These are phyloP conservation scores for Apamea anceps DNA, from an alignment of 2,888 invertebrate genomes.

Conservation along the genomic window DNA sequence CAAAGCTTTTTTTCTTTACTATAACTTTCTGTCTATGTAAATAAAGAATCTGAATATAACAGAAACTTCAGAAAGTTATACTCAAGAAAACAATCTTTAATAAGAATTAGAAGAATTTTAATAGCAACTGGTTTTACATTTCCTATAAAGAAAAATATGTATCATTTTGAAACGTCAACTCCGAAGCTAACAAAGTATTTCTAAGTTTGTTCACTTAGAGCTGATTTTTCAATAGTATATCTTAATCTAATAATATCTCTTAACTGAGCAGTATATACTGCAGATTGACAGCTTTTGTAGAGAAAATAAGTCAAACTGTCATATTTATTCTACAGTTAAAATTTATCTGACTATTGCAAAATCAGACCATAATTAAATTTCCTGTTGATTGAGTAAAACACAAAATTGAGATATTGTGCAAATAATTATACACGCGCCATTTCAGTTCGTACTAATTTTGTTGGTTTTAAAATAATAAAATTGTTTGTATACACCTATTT, in stretches of 20 bases:
- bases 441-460: conserved; percentile 10
- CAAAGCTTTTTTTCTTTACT: not conserved
- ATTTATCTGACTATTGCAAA: too few relatives aligned
- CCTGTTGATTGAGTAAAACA: conserved; percentile 8
- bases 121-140: not conserved
- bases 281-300: too few relatives aligned
- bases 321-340: too few relatives aligned
- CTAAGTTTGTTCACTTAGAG: not conserved
- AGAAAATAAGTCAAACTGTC: too few relatives aligned
- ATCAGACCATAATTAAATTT: not conserved
- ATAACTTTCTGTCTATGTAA: not conserved
- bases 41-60: too few relatives aligned
- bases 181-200: not conserved
- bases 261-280: too few relatives aligned
- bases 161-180: not conserved
- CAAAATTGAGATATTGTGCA: conserved; percentile 13
- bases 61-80: not conserved
- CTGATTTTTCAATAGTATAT: too few relatives aligned
- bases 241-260: too few relatives aligned
- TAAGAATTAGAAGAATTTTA: too few relatives aligned
- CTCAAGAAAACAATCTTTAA: too few relatives aligned
- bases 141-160: not conserved
- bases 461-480: not conserved
- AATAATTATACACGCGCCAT: conserved; percentile 1
- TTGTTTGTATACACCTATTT: conserved; percentile 31